Evolutionary conservation across 30 jellyfish, hydroid and myxozoan genomes (phyloP).

Genomic region (Mastigias papua): DNA sequence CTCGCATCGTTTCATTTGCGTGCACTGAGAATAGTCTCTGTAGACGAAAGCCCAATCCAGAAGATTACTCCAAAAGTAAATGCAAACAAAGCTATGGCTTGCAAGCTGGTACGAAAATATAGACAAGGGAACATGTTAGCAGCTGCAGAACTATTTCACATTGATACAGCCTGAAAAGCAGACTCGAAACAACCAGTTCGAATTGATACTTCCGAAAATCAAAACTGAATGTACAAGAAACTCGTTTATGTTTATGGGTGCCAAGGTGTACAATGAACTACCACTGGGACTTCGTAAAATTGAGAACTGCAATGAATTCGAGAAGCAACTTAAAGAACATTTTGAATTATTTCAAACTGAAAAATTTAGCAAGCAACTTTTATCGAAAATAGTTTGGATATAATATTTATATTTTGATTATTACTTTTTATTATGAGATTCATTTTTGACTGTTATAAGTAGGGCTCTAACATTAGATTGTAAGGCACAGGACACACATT

Average conservation of each 20-base stretch:
- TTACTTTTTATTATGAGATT: too few relatives aligned
- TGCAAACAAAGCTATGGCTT: neutral
- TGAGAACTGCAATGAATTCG: too few relatives aligned
- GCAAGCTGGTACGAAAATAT: slow-evolving; percentile 14
- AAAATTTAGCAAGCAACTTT: too few relatives aligned
- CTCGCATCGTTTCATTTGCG: neutral
- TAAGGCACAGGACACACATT: too few relatives aligned
- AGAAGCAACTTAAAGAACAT: too few relatives aligned
- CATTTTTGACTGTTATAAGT: too few relatives aligned
- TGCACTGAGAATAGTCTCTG: neutral
- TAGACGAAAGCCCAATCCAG: neutral
- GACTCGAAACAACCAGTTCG: neutral
- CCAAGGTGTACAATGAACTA: neutral
- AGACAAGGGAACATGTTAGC: slow-evolving; percentile 34
- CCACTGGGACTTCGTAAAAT: too few relatives aligned
- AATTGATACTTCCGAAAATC: slow-evolving; percentile 10
- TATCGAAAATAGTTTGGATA: too few relatives aligned
- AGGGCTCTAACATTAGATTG: too few relatives aligned
- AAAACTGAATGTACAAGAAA: slow-evolving; percentile 25
- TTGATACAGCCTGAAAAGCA: slow-evolving; percentile 10
- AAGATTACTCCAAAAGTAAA: neutral
- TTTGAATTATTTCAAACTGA: too few relatives aligned
- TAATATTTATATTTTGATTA: too few relatives aligned
- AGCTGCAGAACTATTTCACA: slow-evolving; percentile 29
- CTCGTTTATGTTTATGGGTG: neutral